Evolutionary conservation across 2,888 invertebrate genomes (phyloP), one percentile per base, ranked within the genome.

Genomic region (Alitta virens): DNA sequence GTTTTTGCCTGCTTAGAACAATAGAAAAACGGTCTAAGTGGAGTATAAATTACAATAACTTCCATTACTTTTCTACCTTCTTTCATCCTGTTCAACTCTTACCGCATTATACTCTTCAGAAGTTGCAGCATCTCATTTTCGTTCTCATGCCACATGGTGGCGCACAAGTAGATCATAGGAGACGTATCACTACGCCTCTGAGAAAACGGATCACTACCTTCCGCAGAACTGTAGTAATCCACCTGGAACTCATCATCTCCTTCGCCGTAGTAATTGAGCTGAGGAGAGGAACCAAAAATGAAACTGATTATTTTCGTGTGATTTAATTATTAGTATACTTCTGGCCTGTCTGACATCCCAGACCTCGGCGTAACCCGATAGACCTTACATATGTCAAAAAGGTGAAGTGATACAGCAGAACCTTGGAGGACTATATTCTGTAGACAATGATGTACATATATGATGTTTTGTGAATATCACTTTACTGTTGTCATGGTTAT

Each of bases 61-160:
- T 40, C 12, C 12, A 12, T 40, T 40, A n/a, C n/a, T n/a, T n/a
- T n/a, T n/a, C n/a, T n/a, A n/a, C n/a, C n/a, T n/a, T n/a, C n/a
- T n/a, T n/a, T 12, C 16, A 40, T 40, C 12, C 16, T 16, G 9
- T 40, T 40, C 12, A 40, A 12, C 9, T 40, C 40, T 40, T 18
- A 55, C 55, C 38, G 33, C 18, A 55, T 24, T 33, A 55, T 55
- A 5, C 33, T 33, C 21, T 55, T 55, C 24, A 52, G 40, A 9
- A 53, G 26, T 12, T 53, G 77, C 7, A 76, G 73, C 78, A 80
- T 80, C 66, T 80, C 80, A 42, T 71, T 72, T 58, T 73, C 68
- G 0, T 77, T 80, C 63, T 80, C 80, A 64, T 80, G 80, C 80
- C 80, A 80, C 79, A 80, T 80, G 33, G 80, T 80, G 50, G 79